Evolutionary conservation across 2,888 invertebrate genomes (phyloP), one percentile per base, ranked within the genome.

Genomic region (Globia sparganii): DNA sequence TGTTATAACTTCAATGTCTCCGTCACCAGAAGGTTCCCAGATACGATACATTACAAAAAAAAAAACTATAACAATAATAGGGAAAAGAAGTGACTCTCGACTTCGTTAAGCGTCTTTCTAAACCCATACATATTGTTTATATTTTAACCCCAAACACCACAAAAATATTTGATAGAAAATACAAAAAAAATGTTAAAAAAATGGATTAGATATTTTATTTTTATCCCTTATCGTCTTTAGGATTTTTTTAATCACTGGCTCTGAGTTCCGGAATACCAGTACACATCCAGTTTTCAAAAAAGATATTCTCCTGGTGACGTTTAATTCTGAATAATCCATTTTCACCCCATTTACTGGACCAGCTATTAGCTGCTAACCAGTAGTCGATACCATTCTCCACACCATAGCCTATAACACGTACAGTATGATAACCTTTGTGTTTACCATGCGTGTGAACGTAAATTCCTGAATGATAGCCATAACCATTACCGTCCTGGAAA

Each of bases 321-420:
- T 77, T 72, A 2, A 81, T 59, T 64, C 40, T 78, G 1, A 81
- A 70, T 11, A 28, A 56, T 34, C 83, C 83, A 0, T 62, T 34
- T 61, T 83, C 75, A n/a, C 84, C 85, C 76, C 77, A 85, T 0
- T 0, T 9, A 0, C 0, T 13, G 0, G 75, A 64, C 81, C 79
- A 85, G 65, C 81, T 84, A 31, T 84, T 85, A 59, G 77, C 78
- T 15, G 59, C 84, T 34, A 85, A 69, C 84, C 81, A 82, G 28
- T 77, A 85, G 18, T 75, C 59, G 1, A 46, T 9, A 25, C 72
- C 78, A 31, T 67, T 46, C n/a, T 85, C 81, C 4, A 73, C 75
- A 40, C 85, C 84, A 28, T 78, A 85, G 0, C 82, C 85, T 25
- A 85, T 73, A 8, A 84, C 34, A 6, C 73, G 72, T 3, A 85